A percentile compares a stretch with the other conserved stretches of the same genome.
Conservation (phyloP, 2,113 vertebrate species). For the Eubucco bourcierii region DNA sequence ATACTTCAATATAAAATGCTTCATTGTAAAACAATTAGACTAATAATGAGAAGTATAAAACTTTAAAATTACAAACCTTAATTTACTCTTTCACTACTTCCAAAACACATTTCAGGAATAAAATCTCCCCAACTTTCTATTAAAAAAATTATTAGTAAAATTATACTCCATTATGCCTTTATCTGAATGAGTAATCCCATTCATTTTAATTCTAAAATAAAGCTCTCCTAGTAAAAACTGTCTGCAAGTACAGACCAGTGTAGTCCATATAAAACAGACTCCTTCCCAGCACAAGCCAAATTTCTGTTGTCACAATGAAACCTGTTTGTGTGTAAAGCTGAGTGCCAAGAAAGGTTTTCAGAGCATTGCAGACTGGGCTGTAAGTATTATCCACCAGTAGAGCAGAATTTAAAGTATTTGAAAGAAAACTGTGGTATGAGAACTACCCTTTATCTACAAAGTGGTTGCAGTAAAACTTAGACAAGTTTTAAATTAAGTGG, state of each 20-base stretch:
- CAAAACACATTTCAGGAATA: background rate
- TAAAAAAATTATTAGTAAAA: background rate
- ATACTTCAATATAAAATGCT: background rate
- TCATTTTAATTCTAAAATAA: background rate
- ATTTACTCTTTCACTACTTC: background rate
- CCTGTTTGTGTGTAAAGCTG: background rate
- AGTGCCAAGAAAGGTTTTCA: background rate
- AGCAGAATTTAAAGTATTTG: background rate
- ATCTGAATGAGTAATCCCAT: background rate
- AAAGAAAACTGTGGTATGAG: background rate
- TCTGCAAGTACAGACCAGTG: background rate
- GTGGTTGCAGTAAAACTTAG: background rate
- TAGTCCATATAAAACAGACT: background rate
- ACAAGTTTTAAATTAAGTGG: conserved; percentile 3
- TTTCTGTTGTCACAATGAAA: background rate
- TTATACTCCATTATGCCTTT: background rate
- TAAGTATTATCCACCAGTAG: background rate
- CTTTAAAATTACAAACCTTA: background rate
- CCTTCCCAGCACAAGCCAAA: background rate
- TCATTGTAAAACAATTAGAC: background rate
- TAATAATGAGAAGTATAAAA: background rate
- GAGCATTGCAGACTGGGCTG: background rate
- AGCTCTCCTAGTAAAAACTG: background rate
- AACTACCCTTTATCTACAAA: background rate
- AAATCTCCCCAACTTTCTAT: background rate